Base-by-base conservation (phyloP, 1,140 invertebrate genomes). In the Drosophila seguyi region DNA sequence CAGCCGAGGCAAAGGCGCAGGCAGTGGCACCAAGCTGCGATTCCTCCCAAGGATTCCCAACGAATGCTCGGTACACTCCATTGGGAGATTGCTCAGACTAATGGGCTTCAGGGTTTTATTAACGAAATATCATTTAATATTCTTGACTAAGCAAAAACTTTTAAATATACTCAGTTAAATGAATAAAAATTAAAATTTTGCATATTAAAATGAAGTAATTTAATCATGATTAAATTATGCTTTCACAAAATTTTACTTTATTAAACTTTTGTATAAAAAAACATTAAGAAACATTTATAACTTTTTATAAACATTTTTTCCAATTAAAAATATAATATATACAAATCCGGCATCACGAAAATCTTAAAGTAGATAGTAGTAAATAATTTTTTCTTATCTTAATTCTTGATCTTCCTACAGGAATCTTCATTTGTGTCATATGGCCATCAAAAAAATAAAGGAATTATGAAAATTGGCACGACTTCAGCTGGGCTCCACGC, bases 401-500 rank as follows among this genome's bases (percentile, higher is more conserved):
- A 31, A 11, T 10, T 31, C 29, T 31, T 3, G 2, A 31, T 1
- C 8, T 34, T 11, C 3, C 16, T 10, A 14, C 10, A n/a, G 34
- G 16, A 34, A 16, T n/a, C 6, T 13, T 1, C 14, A 39, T 27
- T 18, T 3, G 25, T 47, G 11, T 20, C 63, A 56, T 56, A 72
- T 69, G 65, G 20, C 68, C 29, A 8, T 20, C 7, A 16, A 22
- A 16, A 53, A 34, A 63, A 13, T 56, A 38, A 65, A 45, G 34
- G 47, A 69, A 69, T 74, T 83, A 80, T 83, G 61, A 71, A 73
- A 87, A 87, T 87, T 87, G 84, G 84, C 84, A 87, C 76, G 77
- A 75, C 76, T 73, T 80, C 63, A 74, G 75, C 42, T 57, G 58
- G 47, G 42, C 77, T 59, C 47, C 65, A 55, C 61, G 53, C 27